A percentile compares a stretch with the other conserved stretches of the same genome.
Evolutionary conservation across 2,113 vertebrate genomes (phyloP).

Genomic region (Anthoscopus minutus): DNA sequence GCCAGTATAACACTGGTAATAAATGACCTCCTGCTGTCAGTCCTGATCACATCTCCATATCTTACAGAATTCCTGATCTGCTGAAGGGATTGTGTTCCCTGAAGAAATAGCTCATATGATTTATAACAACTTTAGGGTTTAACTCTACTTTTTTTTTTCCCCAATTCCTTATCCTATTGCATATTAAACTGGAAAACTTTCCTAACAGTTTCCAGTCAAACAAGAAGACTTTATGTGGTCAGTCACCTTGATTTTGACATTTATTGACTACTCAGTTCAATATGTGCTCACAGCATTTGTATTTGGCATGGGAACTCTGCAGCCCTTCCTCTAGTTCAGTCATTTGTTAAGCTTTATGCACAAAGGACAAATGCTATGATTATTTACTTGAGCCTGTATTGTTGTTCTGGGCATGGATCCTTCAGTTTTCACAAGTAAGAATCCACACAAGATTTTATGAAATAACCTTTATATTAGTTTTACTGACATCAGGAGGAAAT

Average conservation of each 20-base stretch:
- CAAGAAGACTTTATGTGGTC: neutral
- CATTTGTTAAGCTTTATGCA: neutral
- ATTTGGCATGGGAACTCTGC: neutral
- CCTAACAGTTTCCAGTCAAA: neutral
- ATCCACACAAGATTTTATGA: conserved; percentile 12
- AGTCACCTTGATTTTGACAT: neutral
- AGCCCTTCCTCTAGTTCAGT: neutral
- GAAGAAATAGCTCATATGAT: neutral
- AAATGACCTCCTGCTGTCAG: neutral
- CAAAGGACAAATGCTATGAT: neutral
- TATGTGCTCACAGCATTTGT: neutral
- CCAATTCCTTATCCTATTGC: neutral
- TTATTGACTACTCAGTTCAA: neutral
- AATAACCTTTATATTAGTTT: conserved; percentile 32
- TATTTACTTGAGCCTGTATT: conserved; percentile 23
- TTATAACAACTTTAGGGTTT: neutral
- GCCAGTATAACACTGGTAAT: neutral
- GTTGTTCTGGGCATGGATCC: conserved; percentile 3
- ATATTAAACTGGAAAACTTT: neutral
- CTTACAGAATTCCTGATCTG: neutral
- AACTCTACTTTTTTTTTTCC: neutral
- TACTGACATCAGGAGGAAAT: conserved; percentile 31
- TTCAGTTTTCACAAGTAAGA: conserved; percentile 32
- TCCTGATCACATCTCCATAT: neutral
- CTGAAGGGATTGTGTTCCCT: neutral